Evolutionary conservation across 2,113 vertebrate genomes (phyloP), one percentile per base, ranked within the genome.

Genomic region (Apodemus sylvaticus): DNA sequence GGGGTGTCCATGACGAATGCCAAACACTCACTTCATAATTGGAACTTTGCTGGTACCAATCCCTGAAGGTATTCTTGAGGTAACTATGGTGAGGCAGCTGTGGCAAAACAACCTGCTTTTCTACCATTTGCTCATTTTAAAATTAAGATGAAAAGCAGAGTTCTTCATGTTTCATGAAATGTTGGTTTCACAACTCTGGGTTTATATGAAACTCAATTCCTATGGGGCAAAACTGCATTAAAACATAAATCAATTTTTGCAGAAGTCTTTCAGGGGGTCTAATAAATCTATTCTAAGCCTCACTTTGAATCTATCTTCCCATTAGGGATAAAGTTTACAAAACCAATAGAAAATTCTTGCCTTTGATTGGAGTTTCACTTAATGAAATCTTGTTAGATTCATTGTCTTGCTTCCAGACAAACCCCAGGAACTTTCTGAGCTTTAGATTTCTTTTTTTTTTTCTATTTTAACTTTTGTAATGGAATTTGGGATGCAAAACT

Each of bases 381-480:
- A 86, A 96, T 91, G 73, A 94, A 86, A 86, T 78, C 82, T 70
- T 86, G 24, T 77, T 66, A 89, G 14, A 77, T 53, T 31, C 60
- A 94, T 81, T 48, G 83, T 78, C 88, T 90, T 78, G 19, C 55
- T 87, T 86, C 53, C 86, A 95, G 42, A 93, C n/a, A 95, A 95
- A 97, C n/a, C 71, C 77, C 29, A 82, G 55, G 36, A 97, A 90
- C 55, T 16, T 51, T 92, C 12, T 93, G 60, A 92, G 62, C 53
- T 90, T 95, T 74, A 83, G 19, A 8, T 73, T 95, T 95, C 91
- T 93, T 86, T 93, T 95, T 93, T 93, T 86, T 93, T 86, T 94
- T 53, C 48, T 76, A 60, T 92, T 90, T 74, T 48, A 12, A 71
- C 48, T 95, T 74, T 94, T 96, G 39, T 31, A 91, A 73, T 77